Conservation (phyloP, 2,888 invertebrate genomes). For the Exocentrus adspersus region DNA sequence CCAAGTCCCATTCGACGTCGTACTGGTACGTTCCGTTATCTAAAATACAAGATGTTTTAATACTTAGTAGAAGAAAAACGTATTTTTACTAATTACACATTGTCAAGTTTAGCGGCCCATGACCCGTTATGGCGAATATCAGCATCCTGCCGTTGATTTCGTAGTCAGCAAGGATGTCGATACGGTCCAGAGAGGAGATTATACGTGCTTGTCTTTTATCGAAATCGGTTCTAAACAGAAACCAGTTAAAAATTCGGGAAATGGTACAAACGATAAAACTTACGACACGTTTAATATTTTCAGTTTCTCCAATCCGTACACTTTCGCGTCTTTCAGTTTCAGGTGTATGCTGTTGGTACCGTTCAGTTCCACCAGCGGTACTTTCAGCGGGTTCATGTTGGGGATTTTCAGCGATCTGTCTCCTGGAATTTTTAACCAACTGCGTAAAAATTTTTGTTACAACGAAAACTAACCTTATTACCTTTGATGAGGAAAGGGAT, state of each 20-base stretch:
- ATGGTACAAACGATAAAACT: no score
- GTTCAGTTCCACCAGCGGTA: constrained; percentile 42
- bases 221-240: constrained; percentile 35
- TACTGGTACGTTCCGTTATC: constrained; percentile 34
- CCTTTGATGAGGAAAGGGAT: constrained; percentile 32
- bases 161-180: constrained; percentile 42
- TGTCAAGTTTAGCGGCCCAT: constrained; percentile 52
- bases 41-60: constrained; percentile 17
- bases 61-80: constrained; percentile 5
- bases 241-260: no score
- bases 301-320: constrained; percentile 25
- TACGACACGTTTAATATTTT: constrained; percentile 4
- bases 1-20: constrained; percentile 20
- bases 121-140: constrained; percentile 54
- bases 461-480: constrained; percentile 7
- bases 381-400: constrained; percentile 48
- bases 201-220: constrained; percentile 9
- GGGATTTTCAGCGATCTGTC: constrained; percentile 51
- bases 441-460: not conserved
- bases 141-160: constrained; percentile 54
- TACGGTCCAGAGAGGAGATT: constrained; percentile 11
- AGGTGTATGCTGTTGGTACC: constrained; percentile 13
- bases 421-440: constrained; percentile 44
- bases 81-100: no score
- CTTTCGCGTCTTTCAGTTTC: constrained; percentile 18